Evolutionary conservation across 2,888 invertebrate species (phyloP).

Genomic region (Meteorus cinctellus): DNA sequence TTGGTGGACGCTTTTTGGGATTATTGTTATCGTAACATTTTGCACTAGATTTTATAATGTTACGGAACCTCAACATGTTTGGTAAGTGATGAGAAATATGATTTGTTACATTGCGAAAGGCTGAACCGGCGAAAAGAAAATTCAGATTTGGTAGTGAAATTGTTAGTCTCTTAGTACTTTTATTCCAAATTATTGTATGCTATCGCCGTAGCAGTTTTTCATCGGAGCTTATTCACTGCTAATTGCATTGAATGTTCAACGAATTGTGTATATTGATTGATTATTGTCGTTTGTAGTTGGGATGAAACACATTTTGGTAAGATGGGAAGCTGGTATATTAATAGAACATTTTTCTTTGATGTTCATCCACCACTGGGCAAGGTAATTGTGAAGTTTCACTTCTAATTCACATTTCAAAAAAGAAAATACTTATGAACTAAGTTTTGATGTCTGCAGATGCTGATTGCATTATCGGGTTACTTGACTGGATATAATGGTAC

Average conservation of each 20-base stretch:
- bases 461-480: slow-evolving; percentile 93
- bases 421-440: too few relatives aligned
- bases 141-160: too few relatives aligned
- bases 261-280: slow-evolving; percentile 8
- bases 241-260: not conserved
- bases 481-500: slow-evolving; percentile 95
- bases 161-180: too few relatives aligned
- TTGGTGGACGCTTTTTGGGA: slow-evolving; percentile 82
- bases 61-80: slow-evolving; percentile 93
- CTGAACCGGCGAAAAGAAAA: not conserved
- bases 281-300: slow-evolving; percentile 80
- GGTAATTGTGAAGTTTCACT: slow-evolving; percentile 75
- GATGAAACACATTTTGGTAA: slow-evolving; percentile 99
- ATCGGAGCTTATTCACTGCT: too few relatives aligned
- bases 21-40: slow-evolving; percentile 80
- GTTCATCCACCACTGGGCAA: slow-evolving; percentile 98
- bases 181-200: too few relatives aligned
- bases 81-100: slow-evolving; percentile 78
- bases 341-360: slow-evolving; percentile 97
- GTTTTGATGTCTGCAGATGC: slow-evolving; percentile 81
- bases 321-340: slow-evolving; percentile 99
- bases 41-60: slow-evolving; percentile 92
- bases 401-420: not conserved
- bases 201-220: too few relatives aligned
- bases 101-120: slow-evolving; percentile 19